Conservation (phyloP, 2,113 vertebrate genomes). For the Myotis yumanensis region DNA sequence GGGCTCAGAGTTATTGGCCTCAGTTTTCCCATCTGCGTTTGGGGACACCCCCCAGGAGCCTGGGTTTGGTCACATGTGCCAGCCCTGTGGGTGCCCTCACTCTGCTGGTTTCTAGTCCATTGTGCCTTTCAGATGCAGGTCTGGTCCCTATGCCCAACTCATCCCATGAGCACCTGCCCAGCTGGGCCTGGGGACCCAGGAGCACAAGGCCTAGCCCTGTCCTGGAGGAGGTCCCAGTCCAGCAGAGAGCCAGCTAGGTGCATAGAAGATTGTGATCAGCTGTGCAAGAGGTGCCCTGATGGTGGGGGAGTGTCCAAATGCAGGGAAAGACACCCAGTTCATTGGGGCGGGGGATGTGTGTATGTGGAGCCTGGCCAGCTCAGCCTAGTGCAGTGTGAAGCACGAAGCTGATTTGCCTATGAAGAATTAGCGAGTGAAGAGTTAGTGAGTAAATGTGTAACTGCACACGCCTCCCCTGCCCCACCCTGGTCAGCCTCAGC, state of each 20-base stretch:
- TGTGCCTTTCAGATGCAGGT: neutral
- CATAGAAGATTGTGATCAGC: neutral
- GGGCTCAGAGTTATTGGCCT: neutral
- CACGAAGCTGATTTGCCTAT: neutral
- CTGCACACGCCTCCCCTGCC: fast-evolving
- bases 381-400: neutral
- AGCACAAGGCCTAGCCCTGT: neutral
- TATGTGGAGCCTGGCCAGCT: neutral
- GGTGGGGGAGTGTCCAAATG: too few relatives aligned
- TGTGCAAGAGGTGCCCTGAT: neutral
- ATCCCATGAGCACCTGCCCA: neutral
- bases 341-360: neutral
- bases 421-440: neutral
- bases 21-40: neutral
- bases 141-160: neutral
- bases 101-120: neutral
- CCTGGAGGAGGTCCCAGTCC: neutral
- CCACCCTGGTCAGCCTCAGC: neutral
- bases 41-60: neutral
- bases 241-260: neutral
- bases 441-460: neutral
- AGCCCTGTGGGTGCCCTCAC: neutral
- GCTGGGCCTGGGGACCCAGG: neutral
- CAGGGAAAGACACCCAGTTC: neutral
- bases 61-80: neutral